phyloP scores from a whole-genome alignment of 2,113 vertebrate species.

The Gallinago media region DNA sequence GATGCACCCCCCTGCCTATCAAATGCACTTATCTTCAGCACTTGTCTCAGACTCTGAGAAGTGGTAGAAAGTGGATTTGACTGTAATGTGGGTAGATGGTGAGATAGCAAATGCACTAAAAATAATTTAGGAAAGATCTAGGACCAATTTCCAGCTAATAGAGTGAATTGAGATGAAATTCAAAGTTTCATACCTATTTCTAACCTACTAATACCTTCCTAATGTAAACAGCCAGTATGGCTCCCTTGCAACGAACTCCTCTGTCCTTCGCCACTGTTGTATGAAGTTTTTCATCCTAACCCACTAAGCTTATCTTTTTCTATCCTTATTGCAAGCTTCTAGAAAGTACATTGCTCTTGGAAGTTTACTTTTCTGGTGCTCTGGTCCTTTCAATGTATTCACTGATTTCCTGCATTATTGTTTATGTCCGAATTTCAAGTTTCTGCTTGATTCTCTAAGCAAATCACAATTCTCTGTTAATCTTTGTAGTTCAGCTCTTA shows the following conservation, averaged over 20 bases:
- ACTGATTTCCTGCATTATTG: neutral
- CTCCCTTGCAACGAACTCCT: neutral
- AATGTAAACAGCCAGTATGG: rapidly evolving
- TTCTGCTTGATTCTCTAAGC: neutral
- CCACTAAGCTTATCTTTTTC: neutral
- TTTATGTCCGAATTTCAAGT: neutral
- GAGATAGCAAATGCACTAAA: neutral
- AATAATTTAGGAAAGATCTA: neutral
- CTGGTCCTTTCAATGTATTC: neutral
- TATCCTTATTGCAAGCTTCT: neutral
- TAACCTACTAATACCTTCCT: neutral
- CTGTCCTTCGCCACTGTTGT: neutral
- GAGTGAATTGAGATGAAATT: neutral
- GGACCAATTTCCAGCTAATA: neutral
- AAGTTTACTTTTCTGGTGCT: neutral
- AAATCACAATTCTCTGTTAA: neutral
- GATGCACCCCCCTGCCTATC: neutral
- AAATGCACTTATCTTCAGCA: rapidly evolving
- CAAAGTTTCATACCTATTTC: neutral
- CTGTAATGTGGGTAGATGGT: neutral
- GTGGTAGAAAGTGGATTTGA: neutral
- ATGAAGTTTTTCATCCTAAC: neutral
- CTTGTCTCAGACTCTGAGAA: neutral
- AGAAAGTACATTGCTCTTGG: neutral
- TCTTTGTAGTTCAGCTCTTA: neutral